Evolutionary conservation across 2,888 invertebrate genomes (phyloP), one percentile per base, ranked within the genome.

Genomic region (Hirtodrosophila duncani): DNA sequence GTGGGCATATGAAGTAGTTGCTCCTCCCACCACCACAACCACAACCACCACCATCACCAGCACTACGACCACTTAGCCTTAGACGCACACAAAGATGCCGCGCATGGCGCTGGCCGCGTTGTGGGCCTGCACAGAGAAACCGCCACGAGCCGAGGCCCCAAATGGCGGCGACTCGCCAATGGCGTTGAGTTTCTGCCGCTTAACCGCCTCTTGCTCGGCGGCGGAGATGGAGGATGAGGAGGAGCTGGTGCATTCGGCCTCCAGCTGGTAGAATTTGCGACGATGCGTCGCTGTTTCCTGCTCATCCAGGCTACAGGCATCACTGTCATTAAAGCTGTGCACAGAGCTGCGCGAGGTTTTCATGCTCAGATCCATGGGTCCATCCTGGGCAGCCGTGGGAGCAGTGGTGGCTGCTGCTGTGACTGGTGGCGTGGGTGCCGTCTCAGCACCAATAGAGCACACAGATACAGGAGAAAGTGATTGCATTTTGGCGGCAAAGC

Each of bases 321-420:
- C 84, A 49, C 81, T 75, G 52, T 79, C 75, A 4, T 82, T 70
- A 56, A 78, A 81, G 33, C 85, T 84, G 50, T 84, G 81, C 58
- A 74, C 75, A 1, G 85, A 85, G 13, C 72, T 75, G 26, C 89
- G 64, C 29, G 71, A 83, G 3, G 91, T 89, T 78, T 92, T 93
- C 88, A 94, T 92, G 36, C 94, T 94, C 56, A 94, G 87, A 81
- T 94, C 94, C 87, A 94, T 94, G 1, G 94, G 94, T 66, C 91
- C 91, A 56, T 93, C 93, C 81, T 94, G 93, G 2, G 88, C 70
- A n/a, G 49, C 51, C 6, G 44, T 36, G 7, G 36, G 8, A 1
- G 38, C 39, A 7, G 31, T 29, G 4, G 49, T 33, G 8, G 16
- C 17, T 2, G 43, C 24, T 1, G 63, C 27, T 21, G 34, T 84